These are phyloP conservation scores for Adelosebastes latens DNA, from an alignment of 2,797 vertebrate genomes.

Conservation along the genomic window DNA sequence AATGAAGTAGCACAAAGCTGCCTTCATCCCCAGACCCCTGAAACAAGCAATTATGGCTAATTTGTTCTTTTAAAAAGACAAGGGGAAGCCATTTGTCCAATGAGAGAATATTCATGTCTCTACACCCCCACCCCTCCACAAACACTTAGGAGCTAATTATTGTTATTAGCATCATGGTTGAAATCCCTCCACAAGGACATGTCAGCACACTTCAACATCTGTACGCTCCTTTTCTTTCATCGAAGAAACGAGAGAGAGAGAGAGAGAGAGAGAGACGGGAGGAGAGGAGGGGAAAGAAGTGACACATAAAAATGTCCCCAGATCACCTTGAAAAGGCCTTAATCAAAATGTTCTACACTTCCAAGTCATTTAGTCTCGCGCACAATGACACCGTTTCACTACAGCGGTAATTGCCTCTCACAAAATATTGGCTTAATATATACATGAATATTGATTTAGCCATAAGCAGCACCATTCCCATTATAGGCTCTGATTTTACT, in stretches of 20 bases:
- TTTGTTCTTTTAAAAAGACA: constrained; percentile 82
- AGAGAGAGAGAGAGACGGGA: constrained; percentile 23
- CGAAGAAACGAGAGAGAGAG: constrained; percentile 41
- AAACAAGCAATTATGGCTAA: constrained; percentile 84
- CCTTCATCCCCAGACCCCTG: constrained; percentile 74
- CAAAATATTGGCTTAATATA: constrained; percentile 59
- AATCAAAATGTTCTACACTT: constrained; percentile 74
- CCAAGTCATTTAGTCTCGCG: constrained; percentile 57
- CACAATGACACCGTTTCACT: constrained; percentile 55
- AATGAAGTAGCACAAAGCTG: constrained; percentile 75
- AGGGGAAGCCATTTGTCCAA: constrained; percentile 79
- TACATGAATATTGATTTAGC: constrained; percentile 79
- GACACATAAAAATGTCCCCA: constrained; percentile 78
- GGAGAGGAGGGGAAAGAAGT: constrained; percentile 48
- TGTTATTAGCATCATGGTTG: constrained; percentile 88
- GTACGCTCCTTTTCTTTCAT: constrained; percentile 64
- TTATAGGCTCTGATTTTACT: constrained; percentile 61
- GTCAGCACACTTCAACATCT: constrained; percentile 83
- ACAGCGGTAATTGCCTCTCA: constrained; percentile 60
- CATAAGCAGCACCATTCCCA: constrained; percentile 61
- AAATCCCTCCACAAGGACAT: constrained; percentile 87
- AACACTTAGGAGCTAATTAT: constrained; percentile 88
- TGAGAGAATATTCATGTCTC: constrained; percentile 85
- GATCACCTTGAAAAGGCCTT: constrained; percentile 85
- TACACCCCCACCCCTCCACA: constrained; percentile 79